phyloP scores from a whole-genome alignment of 2,797 vertebrate species.

The Labroides dimidiatus region DNA sequence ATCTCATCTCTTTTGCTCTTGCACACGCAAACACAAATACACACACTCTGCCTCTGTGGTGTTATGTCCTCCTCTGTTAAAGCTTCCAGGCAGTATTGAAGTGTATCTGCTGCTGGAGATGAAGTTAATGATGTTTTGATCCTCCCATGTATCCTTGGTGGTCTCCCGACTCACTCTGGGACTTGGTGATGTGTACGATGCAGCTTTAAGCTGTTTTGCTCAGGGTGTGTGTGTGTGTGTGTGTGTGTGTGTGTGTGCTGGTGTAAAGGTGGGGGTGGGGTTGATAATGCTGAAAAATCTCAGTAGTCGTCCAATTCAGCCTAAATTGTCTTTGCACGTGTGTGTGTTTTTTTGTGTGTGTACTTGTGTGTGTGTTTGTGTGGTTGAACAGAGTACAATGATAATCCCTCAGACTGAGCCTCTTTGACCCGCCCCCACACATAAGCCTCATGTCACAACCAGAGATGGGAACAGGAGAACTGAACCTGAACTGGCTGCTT shows the following conservation, averaged over 20 bases:
- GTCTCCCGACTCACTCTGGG: slow-evolving; percentile 31
- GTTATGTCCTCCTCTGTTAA: slow-evolving; percentile 12
- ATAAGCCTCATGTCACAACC: slow-evolving; percentile 63
- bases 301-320: slow-evolving; percentile 59
- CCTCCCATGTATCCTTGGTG: slow-evolving; percentile 37
- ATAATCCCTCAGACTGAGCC: slow-evolving; percentile 82
- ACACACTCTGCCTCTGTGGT: slow-evolving; percentile 2
- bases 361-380: slow-evolving; percentile 35
- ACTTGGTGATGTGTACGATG: slow-evolving; percentile 47
- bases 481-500: slow-evolving; percentile 31
- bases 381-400: slow-evolving; percentile 55
- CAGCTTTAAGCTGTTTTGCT: slow-evolving; percentile 61
- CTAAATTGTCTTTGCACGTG: slow-evolving; percentile 64
- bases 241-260: slow-evolving; percentile 46
- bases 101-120: background rate
- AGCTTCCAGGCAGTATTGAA: background rate
- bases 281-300: slow-evolving; percentile 66
- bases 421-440: slow-evolving; percentile 73
- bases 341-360: slow-evolving; percentile 6
- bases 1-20: slow-evolving; percentile 56
- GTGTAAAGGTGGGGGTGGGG: slow-evolving; percentile 64
- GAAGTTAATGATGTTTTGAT: slow-evolving; percentile 38
- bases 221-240: slow-evolving; percentile 49
- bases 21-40: slow-evolving; percentile 13
- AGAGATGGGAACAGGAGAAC: slow-evolving; percentile 50